These are phyloP conservation scores for Operophtera brumata DNA, from an alignment of 2,888 invertebrate genomes.

Conservation along the genomic window DNA sequence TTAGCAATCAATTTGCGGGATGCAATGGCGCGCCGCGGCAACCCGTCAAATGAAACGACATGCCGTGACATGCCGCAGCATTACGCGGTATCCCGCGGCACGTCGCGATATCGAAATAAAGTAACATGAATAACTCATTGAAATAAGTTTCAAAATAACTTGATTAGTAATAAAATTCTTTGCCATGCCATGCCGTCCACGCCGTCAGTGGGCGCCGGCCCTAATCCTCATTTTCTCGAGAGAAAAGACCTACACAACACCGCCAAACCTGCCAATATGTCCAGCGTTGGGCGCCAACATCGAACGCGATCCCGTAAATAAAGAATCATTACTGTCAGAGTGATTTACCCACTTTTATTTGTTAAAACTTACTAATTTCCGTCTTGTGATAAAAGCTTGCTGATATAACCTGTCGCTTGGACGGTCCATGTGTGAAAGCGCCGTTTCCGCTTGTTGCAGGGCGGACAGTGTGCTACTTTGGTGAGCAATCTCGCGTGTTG, in stretches of 20 bases:
- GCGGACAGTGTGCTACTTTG: conserved; percentile 96
- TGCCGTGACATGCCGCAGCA: too few relatives aligned
- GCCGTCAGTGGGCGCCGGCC: too few relatives aligned
- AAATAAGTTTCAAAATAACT: too few relatives aligned
- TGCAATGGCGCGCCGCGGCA: too few relatives aligned
- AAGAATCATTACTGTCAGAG: not conserved
- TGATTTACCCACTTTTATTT: too few relatives aligned
- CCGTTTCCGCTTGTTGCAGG: conserved; percentile 84
- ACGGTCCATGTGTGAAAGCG: conserved; percentile 64
- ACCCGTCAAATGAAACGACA: too few relatives aligned
- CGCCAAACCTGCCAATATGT: not conserved
- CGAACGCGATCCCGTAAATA: not conserved
- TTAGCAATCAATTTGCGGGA: too few relatives aligned
- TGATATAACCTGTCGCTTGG: conserved; percentile 24
- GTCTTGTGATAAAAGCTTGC: conserved; percentile 16
- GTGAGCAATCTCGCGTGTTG: conserved; percentile 97
- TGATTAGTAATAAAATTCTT: too few relatives aligned
- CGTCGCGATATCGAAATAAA: too few relatives aligned
- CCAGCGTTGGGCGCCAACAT: conserved; percentile 8
- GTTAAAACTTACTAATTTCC: not conserved
- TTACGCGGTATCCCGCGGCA: too few relatives aligned
- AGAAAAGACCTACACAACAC: not conserved
- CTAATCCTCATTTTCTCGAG: not conserved
- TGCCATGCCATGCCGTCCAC: too few relatives aligned
- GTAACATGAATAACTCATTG: too few relatives aligned